Evolutionary conservation across 2,888 invertebrate species (phyloP), one percentile per base, ranked within the genome.

Genomic region (Drosophila bunnanda): DNA sequence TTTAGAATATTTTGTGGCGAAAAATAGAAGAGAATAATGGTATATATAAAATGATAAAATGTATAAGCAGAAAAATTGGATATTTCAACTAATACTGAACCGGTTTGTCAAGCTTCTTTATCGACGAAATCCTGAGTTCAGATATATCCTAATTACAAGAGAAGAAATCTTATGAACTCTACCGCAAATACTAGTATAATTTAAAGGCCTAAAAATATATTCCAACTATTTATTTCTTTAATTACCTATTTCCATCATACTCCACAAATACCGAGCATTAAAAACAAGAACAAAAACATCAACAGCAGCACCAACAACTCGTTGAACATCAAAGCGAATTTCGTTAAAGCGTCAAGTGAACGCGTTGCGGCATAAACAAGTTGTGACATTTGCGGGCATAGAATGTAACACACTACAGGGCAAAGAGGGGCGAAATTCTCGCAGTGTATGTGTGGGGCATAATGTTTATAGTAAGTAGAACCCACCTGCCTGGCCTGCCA

Each of bases 271-370:
- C 50, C 32, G 5, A 6, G 32, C 32, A 34, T 25, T 9, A 30
- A 32, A 58, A 50, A 41, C 36, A 56, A 55, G 74, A 68, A 76
- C 71, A 58, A 44, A 39, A 50, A 10, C 43, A 39, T 4, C 25
- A 44, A 20, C 50, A 17, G 30, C 30, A 55, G 12, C 53, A 46
- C 22, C 52, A 28, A 65, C 88, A 77, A 79, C 82, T 82, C 88
- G 82, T 65, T 82, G 78, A 74, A 82, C 88, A 80, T 88, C 83
- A 88, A 88, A 88, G 83, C 59, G 34, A 59, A 57, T 53, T 64
- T 65, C 50, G 56, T 39, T 58, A 43, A 57, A 38, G 74, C 84
- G 74, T 25, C 67, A 64, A 82, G 73, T 76, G 79, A 72, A 80
- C 72, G 69, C 73, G 74, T 72, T 76, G 78, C 54, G 73, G 78